Evolutionary conservation across 2,888 invertebrate species (phyloP).

Genomic region (Dynastes hyllus): DNA sequence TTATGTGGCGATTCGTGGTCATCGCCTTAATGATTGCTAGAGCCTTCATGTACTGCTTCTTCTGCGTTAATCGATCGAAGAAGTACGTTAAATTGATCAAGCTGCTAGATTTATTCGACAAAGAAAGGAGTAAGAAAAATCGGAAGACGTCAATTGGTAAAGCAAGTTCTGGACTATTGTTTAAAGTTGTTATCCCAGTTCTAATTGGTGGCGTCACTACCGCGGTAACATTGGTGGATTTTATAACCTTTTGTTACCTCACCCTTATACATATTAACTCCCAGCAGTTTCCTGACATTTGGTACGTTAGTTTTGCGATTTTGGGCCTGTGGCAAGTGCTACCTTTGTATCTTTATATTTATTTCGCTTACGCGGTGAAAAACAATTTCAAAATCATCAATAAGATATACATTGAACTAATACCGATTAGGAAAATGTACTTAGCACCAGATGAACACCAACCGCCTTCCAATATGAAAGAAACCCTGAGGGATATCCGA

Average conservation of each 20-base stretch:
- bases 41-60: slow-evolving; percentile 55
- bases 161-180: neutral
- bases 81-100: slow-evolving; percentile 57
- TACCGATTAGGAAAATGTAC: slow-evolving; percentile 28
- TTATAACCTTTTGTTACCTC: neutral
- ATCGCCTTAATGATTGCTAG: slow-evolving; percentile 53
- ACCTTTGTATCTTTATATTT: slow-evolving; percentile 59
- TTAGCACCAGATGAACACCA: slow-evolving; percentile 19
- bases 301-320: slow-evolving; percentile 55
- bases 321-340: slow-evolving; percentile 59
- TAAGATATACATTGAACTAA: slow-evolving; percentile 42
- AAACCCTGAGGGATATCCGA: slow-evolving; percentile 55
- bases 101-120: slow-evolving; percentile 57
- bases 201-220: slow-evolving; percentile 31
- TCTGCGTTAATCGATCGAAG: slow-evolving; percentile 52
- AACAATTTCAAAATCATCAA: slow-evolving; percentile 57
- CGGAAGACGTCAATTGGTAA: neutral
- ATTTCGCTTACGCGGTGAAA: slow-evolving; percentile 56
- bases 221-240: slow-evolving; percentile 7
- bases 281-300: neutral
- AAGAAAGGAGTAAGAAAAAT: slow-evolving; percentile 42
- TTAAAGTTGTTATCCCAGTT: slow-evolving; percentile 38
- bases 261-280: neutral
- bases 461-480: slow-evolving; percentile 50
- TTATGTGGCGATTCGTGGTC: slow-evolving; percentile 50